Base-by-base conservation (phyloP, 2,113 vertebrate species). In the Macheiramphus alcinus region DNA sequence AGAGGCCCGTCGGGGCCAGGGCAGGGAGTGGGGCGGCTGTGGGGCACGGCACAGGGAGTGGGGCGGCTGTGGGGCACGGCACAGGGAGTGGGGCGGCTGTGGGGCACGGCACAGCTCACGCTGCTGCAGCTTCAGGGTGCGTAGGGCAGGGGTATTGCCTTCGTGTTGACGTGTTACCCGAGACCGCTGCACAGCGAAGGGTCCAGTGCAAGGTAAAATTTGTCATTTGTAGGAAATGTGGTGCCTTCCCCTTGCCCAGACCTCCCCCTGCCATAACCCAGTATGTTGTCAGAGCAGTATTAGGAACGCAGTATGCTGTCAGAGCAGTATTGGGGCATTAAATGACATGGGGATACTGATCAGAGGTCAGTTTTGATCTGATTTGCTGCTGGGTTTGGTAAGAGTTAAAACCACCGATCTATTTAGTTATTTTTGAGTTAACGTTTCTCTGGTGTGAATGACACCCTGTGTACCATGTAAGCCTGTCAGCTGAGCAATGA, bases 91-190 rank as follows among this genome's bases (percentile, higher is more conserved):
- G 32, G 34, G 16, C 74, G 45, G 26, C 22, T 1, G 0, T 53
- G 40, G 42, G 78, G 58, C 50, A 71, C 0, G 2, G 52, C n/a
- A 34, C 47, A 50, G 67, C 16, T 87, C 38, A 6, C 7, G 2
- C 47, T 42, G 26, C 40, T 3, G 3, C 53, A 31, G 22, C 53
- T 43, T 43, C 42, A 22, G 45, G 29, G 9, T 17, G 12, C 1
- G 3, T 23, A 14, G 29, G 27, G 34, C 3, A 0, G 43, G 22
- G 65, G 13, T 93, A 16, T 53, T 26, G 52, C 72, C 47, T 55
- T 59, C 3, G 3, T 25, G 26, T 27, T 26, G 73, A n/a, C 0
- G 0, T 55, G 47, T 50, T 67, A 34, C 47, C 19, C 0, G 1
- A 38, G 61, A 9, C 53, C 16, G 16, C 47, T 38, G 53, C 27